phyloP scores from a whole-genome alignment of 2,888 invertebrate species.

The Frankliniella intonsa region DNA sequence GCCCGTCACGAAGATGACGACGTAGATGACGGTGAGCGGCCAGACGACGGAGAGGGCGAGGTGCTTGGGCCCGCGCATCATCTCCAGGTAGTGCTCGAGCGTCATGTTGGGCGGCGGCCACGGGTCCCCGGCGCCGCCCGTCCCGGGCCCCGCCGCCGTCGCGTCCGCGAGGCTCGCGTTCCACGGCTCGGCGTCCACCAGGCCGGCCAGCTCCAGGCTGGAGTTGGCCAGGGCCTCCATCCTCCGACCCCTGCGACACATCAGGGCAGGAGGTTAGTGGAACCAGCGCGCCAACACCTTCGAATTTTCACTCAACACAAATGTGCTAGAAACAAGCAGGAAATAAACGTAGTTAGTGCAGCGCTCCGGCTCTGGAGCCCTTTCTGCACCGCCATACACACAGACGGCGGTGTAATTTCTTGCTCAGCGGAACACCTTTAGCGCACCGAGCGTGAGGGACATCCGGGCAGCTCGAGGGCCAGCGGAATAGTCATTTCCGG shows the following conservation, averaged over 20 bases:
- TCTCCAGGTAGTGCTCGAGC: background rate
- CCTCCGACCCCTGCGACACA: background rate
- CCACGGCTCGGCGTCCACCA: background rate
- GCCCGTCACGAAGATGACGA: constrained; percentile 75
- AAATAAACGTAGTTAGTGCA: too few species aligned
- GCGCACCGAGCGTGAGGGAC: too few species aligned
- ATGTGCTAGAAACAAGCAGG: too few species aligned
- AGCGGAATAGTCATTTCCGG: too few species aligned
- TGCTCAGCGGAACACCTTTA: too few species aligned
- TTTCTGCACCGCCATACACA: too few species aligned
- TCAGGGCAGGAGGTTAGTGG: too few species aligned
- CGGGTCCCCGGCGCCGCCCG: background rate
- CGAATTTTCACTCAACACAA: too few species aligned
- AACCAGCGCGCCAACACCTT: too few species aligned
- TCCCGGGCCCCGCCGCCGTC: background rate
- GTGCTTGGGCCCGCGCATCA: constrained; percentile 8
- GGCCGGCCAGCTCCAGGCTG: background rate
- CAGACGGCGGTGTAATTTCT: too few species aligned
- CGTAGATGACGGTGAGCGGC: constrained; percentile 64
- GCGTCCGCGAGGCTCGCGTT: background rate
- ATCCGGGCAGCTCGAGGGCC: too few species aligned
- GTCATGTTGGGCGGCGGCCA: background rate
- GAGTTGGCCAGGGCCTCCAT: background rate
- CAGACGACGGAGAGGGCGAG: constrained; percentile 40
- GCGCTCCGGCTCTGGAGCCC: too few species aligned